Evolutionary conservation across 2,113 vertebrate genomes (phyloP).

Genomic region (Budorcas taxicolor): DNA sequence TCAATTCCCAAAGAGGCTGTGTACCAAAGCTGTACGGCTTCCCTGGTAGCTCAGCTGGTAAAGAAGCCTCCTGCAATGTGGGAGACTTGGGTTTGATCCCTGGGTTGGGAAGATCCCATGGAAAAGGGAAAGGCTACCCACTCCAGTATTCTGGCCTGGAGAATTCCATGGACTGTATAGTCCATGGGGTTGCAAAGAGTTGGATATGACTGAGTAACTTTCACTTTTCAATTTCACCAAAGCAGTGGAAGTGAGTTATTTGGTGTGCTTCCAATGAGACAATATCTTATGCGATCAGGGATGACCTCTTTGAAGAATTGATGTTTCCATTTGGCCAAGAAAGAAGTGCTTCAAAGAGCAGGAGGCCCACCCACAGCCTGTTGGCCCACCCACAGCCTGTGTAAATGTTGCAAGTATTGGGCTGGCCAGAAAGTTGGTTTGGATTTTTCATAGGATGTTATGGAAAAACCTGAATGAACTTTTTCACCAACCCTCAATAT

Average conservation of each 20-base stretch:
- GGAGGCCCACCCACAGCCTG: background rate
- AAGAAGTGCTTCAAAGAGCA: background rate
- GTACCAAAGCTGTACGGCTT: background rate
- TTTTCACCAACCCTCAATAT: background rate
- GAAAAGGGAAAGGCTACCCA: background rate
- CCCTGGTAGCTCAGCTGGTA: background rate
- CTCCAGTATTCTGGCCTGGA: background rate
- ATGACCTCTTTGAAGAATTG: background rate
- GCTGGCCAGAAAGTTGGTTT: background rate
- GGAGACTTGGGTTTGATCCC: background rate
- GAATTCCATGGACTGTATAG: background rate
- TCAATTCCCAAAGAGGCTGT: background rate
- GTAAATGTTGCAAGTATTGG: background rate
- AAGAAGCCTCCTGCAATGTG: background rate
- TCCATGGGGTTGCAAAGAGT: background rate
- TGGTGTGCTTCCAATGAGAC: background rate
- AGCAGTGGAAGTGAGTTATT: background rate
- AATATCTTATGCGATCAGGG: background rate
- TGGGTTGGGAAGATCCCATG: background rate
- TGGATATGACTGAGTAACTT: background rate
- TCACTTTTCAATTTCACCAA: background rate
- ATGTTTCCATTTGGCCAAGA: background rate
- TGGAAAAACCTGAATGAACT: background rate
- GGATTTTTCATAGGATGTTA: background rate
- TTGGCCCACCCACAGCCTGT: background rate